Evolutionary conservation across 2,888 invertebrate genomes (phyloP).

Genomic region (Frankliniella fusca): DNA sequence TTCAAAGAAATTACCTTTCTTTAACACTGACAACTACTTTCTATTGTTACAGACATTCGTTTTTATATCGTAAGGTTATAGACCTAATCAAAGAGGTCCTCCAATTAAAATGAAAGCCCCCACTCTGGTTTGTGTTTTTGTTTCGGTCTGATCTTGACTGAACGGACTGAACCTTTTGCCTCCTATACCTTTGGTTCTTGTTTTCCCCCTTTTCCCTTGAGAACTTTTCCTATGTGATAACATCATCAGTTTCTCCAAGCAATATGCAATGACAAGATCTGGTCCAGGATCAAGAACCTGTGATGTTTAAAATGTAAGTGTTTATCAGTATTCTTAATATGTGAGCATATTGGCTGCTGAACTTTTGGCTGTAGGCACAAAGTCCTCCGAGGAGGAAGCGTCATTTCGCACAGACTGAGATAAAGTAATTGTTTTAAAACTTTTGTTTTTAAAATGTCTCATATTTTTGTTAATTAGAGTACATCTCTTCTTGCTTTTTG

Average conservation of each 20-base stretch:
- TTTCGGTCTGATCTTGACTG: background rate
- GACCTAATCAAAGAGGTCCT: slow-evolving; percentile 30
- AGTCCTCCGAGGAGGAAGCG: too few species aligned
- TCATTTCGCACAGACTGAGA: too few species aligned
- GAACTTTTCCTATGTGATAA: background rate
- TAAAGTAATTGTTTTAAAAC: too few species aligned
- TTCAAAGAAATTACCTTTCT: background rate
- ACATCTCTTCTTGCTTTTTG: background rate
- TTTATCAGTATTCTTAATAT: background rate
- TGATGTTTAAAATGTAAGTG: background rate
- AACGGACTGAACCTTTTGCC: background rate
- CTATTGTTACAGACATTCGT: background rate
- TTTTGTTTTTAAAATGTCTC: too few species aligned
- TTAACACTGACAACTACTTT: background rate
- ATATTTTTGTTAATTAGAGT: too few species aligned
- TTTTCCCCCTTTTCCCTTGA: too few species aligned
- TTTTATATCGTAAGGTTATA: background rate
- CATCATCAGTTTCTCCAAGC: background rate
- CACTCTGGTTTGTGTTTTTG: background rate
- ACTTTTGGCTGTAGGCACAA: too few species aligned
- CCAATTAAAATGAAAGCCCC: background rate
- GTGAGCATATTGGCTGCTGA: too few species aligned
- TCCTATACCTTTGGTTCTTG: background rate
- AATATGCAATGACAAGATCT: background rate
- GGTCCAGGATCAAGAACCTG: background rate